phyloP scores from a whole-genome alignment of 2,113 vertebrate species.

The Pterocles gutturalis region DNA sequence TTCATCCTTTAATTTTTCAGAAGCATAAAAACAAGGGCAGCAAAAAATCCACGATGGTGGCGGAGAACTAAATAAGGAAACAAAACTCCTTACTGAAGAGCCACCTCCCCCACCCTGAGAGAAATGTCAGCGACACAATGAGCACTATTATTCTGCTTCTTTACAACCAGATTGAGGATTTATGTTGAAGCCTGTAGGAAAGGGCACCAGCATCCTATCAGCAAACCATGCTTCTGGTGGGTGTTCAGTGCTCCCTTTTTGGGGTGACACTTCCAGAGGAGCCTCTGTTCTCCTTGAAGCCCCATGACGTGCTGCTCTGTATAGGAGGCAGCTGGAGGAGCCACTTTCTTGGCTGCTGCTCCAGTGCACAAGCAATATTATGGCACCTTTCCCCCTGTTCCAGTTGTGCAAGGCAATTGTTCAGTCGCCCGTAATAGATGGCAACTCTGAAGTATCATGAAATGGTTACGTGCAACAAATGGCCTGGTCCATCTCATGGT shows the following conservation, averaged over 20 bases:
- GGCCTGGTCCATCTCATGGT: not conserved
- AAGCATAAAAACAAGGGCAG: not conserved
- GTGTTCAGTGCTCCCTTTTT: not conserved
- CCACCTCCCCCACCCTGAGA: not conserved
- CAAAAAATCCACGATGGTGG: not conserved
- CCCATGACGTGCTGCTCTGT: rapidly evolving
- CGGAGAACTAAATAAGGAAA: slow-evolving; percentile 40
- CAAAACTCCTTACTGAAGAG: not conserved
- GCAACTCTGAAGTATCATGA: not conserved
- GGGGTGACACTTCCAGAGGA: not conserved
- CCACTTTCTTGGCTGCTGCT: not conserved
- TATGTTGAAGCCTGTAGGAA: not conserved
- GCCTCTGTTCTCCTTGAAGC: not conserved
- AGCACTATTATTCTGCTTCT: not conserved
- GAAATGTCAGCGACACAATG: slow-evolving; percentile 59
- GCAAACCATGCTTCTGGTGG: not conserved
- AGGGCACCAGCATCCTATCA: not conserved
- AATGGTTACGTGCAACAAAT: not conserved
- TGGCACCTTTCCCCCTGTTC: not conserved
- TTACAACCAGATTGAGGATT: not conserved
- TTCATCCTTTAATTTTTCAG: not conserved
- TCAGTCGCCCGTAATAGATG: not conserved
- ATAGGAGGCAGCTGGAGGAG: not conserved
- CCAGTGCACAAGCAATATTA: rapidly evolving
- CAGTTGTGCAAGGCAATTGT: rapidly evolving